Evolutionary conservation across 2,888 invertebrate genomes (phyloP).

Genomic region (Candidula unifasciata): DNA sequence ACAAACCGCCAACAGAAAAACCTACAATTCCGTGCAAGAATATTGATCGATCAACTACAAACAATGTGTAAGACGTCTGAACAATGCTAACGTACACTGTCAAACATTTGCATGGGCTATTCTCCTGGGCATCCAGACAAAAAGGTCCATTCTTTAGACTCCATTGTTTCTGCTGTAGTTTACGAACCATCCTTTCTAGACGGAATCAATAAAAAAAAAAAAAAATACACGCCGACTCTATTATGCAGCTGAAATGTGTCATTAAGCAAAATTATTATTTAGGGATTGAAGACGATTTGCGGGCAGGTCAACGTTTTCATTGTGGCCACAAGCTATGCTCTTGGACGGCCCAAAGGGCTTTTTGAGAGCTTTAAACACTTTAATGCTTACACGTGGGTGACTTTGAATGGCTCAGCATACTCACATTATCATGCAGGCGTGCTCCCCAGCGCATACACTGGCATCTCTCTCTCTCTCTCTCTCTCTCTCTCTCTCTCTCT

Average conservation of each 20-base stretch:
- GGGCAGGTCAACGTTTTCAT: neutral
- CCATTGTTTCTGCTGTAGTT: conserved; percentile 28
- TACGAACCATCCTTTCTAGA: conserved; percentile 31
- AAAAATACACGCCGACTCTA: conserved; percentile 18
- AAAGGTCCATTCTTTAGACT: neutral
- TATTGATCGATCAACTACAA: conserved; percentile 26
- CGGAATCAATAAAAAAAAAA: conserved; percentile 30
- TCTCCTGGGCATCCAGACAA: conserved; percentile 15
- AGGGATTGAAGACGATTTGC: neutral
- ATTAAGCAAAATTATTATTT: conserved; percentile 3
- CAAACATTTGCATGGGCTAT: conserved; percentile 37
- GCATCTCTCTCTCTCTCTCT: too few relatives aligned
- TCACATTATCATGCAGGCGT: neutral
- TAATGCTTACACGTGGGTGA: neutral
- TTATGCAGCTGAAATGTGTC: neutral
- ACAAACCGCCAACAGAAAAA: neutral
- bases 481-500: too few relatives aligned
- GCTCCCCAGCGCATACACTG: neutral
- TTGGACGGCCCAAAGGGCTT: too few relatives aligned
- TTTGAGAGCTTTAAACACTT: neutral
- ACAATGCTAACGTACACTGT: conserved; percentile 15
- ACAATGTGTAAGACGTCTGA: neutral
- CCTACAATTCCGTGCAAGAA: neutral
- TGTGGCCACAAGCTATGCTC: neutral
- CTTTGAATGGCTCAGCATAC: neutral